Evolutionary conservation across 2,888 invertebrate species (phyloP).

Genomic region (Agrotis puta): DNA sequence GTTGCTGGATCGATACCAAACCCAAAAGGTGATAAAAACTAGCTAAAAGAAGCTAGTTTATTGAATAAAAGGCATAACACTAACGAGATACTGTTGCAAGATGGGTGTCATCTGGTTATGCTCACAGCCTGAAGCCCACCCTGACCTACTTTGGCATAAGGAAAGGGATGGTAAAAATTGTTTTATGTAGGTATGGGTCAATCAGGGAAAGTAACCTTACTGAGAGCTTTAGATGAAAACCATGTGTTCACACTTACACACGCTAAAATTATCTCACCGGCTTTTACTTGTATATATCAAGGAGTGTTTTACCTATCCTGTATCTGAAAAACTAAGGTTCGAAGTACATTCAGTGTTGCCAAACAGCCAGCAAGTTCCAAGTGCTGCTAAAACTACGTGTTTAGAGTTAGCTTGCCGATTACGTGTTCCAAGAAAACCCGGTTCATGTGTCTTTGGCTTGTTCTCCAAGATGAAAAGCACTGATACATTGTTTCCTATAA

Average conservation of each 20-base stretch:
- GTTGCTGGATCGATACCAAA: too few relatives aligned
- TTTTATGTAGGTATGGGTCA: conserved; percentile 16
- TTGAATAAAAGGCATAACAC: conserved; percentile 3
- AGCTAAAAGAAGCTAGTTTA: too few relatives aligned
- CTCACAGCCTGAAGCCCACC: conserved; percentile 3
- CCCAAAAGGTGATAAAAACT: too few relatives aligned
- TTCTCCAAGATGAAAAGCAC: conserved; percentile 41
- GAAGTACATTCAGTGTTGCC: not conserved
- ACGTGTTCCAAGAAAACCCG: conserved; percentile 3
- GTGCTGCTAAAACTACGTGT: not conserved
- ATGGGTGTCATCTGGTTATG: conserved; percentile 18
- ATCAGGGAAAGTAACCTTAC: conserved; percentile 13
- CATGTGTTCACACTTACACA: not conserved
- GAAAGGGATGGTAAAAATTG: conserved; percentile 16
- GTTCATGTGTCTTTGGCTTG: not conserved
- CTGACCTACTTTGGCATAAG: conserved; percentile 6
- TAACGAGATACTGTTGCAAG: not conserved
- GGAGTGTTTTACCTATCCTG: not conserved
- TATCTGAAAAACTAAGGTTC: not conserved
- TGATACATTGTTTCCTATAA: conserved; percentile 38
- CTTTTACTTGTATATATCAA: not conserved
- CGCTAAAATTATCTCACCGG: not conserved
- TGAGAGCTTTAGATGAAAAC: conserved; percentile 1
- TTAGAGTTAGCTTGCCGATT: conserved; percentile 1
- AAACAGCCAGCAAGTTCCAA: not conserved